phyloP scores from a whole-genome alignment of 2,797 vertebrate genomes.

The Oreochromis grahami region DNA sequence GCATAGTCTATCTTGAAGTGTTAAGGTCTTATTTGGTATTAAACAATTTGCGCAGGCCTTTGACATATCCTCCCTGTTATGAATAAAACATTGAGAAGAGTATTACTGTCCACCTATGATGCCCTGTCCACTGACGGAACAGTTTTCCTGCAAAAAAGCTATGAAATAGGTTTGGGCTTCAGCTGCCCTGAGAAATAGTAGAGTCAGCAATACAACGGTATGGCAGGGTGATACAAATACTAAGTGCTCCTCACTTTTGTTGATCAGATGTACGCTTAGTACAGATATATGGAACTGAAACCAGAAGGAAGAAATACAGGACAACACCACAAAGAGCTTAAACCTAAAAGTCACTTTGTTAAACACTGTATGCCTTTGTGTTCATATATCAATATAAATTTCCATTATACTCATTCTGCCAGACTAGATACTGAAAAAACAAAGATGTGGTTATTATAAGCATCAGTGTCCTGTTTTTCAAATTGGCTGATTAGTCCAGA shows the following conservation, averaged over 20 bases:
- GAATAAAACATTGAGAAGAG: constrained; percentile 43
- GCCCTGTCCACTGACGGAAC: constrained; percentile 8
- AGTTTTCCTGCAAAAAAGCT: background rate
- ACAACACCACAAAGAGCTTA: background rate
- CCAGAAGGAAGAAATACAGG: background rate
- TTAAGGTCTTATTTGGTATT: constrained; percentile 29
- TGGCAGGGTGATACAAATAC: background rate
- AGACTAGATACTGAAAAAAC: background rate
- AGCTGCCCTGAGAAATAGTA: constrained; percentile 7
- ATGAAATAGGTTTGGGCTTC: constrained; percentile 23
- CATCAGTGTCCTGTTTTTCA: background rate
- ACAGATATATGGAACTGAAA: background rate
- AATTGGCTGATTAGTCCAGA: background rate
- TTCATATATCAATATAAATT: background rate
- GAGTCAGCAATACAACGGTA: background rate
- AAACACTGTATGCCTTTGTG: background rate
- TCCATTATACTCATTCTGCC: background rate
- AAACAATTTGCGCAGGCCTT: constrained; percentile 17
- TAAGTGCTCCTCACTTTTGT: background rate
- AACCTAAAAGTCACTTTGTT: background rate
- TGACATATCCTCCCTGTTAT: constrained; percentile 23
- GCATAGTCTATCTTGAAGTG: background rate
- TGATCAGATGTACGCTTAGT: background rate
- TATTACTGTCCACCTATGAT: constrained; percentile 9
- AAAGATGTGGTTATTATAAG: background rate